phyloP scores from a whole-genome alignment of 2,113 vertebrate species.

The Leptobrachium leishanense region DNA sequence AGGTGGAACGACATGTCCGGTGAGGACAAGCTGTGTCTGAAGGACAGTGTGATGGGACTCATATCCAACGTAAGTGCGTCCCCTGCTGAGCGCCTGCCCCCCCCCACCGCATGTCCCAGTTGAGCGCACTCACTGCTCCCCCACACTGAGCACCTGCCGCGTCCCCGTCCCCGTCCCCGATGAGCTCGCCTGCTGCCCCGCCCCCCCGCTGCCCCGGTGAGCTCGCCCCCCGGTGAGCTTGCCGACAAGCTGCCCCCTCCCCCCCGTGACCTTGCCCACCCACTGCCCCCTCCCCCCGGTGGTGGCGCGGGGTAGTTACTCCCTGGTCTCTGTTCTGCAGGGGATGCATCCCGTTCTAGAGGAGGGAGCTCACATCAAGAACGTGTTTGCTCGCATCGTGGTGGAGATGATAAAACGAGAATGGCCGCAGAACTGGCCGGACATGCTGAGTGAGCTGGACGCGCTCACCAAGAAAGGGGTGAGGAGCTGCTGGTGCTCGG shows the following conservation, averaged over 20 bases:
- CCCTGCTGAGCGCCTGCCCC: too few relatives aligned
- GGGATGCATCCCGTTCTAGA: conserved; percentile 87
- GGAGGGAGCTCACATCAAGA: conserved; percentile 95
- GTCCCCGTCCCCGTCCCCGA: too few relatives aligned
- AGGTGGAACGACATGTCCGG: conserved; percentile 92
- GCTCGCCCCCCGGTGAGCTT: too few relatives aligned
- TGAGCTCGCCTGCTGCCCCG: too few relatives aligned
- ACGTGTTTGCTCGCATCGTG: conserved; percentile 87
- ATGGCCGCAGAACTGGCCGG: conserved; percentile 97
- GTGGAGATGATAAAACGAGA: conserved; percentile 98
- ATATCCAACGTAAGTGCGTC: conserved; percentile 78
- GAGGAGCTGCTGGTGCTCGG: conserved; percentile 42
- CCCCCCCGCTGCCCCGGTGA: too few relatives aligned
- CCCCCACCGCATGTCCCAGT: too few relatives aligned
- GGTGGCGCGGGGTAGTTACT: too few relatives aligned
- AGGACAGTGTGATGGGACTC: conserved; percentile 92
- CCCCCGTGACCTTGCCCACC: too few relatives aligned
- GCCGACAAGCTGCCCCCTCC: too few relatives aligned
- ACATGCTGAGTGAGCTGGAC: conserved; percentile 94
- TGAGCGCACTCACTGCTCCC: too few relatives aligned
- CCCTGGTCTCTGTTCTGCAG: conserved; percentile 59
- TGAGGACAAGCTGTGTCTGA: conserved; percentile 87
- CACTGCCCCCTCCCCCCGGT: too few relatives aligned
- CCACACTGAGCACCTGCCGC: too few relatives aligned
- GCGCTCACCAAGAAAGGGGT: conserved; percentile 87